Percentiles rank a stretch among this genome's conserved stretches.
phyloP scores from a whole-genome alignment of 1,140 invertebrate genomes.

The Halotydeus destructor region DNA sequence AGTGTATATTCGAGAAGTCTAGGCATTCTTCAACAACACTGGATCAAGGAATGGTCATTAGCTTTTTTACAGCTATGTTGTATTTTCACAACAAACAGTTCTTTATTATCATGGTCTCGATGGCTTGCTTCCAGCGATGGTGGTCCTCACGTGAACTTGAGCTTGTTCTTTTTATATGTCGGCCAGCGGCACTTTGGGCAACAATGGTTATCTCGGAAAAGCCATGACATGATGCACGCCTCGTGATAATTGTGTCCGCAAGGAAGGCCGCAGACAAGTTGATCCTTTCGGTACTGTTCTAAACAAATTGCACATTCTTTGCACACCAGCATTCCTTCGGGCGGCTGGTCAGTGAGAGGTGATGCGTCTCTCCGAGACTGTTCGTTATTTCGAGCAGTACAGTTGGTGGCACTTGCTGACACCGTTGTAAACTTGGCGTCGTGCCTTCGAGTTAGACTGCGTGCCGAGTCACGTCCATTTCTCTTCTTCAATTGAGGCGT shows the following conservation, averaged over 20 bases:
- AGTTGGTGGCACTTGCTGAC: constrained; percentile 10
- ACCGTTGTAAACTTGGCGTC: constrained; percentile 12
- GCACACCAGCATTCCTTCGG: constrained; percentile 20
- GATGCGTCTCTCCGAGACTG: background rate
- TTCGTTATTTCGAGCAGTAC: constrained; percentile 1
- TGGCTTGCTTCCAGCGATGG: background rate
- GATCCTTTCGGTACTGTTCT: constrained; percentile 25
- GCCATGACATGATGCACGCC: constrained; percentile 30
- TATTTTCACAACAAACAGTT: too few species aligned
- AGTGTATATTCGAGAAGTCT: too few species aligned
- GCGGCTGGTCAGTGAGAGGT: constrained; percentile 1
- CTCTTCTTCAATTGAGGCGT: too few species aligned
- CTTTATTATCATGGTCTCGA: too few species aligned
- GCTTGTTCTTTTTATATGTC: constrained; percentile 25
- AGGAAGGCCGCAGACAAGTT: constrained; percentile 29
- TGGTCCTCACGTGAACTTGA: background rate
- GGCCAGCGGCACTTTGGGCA: constrained; percentile 35
- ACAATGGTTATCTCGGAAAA: constrained; percentile 30
- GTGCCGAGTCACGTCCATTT: constrained; percentile 15
- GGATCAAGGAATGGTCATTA: too few species aligned
- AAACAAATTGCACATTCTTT: constrained; percentile 34
- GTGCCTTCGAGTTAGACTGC: constrained; percentile 15
- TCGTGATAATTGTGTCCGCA: constrained; percentile 34
- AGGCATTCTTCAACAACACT: too few species aligned
- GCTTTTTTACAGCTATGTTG: too few species aligned